Evolutionary conservation across 2,797 vertebrate species (phyloP).

Genomic region (Malurus leucopterus): DNA sequence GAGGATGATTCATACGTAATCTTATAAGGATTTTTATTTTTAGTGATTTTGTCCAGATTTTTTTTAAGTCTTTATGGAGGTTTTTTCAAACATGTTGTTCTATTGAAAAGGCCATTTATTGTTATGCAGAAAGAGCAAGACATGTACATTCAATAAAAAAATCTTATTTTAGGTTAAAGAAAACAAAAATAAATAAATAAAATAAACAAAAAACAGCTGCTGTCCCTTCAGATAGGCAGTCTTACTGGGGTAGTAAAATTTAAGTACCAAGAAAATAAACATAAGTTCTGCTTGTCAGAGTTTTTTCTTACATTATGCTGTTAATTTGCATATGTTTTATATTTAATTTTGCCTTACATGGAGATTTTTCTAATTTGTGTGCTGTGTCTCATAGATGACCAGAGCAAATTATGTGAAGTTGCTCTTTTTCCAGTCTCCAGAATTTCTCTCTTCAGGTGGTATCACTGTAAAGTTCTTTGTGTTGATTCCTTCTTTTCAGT

Average conservation of each 20-base stretch:
- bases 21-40: background rate
- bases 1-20: background rate
- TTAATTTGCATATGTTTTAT: background rate
- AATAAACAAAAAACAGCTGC: conserved; percentile 2
- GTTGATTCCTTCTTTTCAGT: background rate
- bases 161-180: conserved; percentile 36
- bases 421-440: background rate
- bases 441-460: background rate
- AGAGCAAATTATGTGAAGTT: background rate
- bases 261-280: background rate
- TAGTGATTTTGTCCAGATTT: background rate
- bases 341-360: background rate
- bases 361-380: background rate
- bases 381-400: background rate
- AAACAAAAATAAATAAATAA: background rate
- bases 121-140: conserved; percentile 5
- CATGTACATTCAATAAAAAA: conserved; percentile 35
- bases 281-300: background rate
- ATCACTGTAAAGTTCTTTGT: background rate
- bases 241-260: background rate
- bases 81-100: background rate
- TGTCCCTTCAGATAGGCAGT: background rate
- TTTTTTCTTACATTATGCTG: background rate
- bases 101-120: conserved; percentile 26
- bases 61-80: background rate